Conservation (phyloP, 2,888 invertebrate species). For the Shargacucullia verbasci region DNA sequence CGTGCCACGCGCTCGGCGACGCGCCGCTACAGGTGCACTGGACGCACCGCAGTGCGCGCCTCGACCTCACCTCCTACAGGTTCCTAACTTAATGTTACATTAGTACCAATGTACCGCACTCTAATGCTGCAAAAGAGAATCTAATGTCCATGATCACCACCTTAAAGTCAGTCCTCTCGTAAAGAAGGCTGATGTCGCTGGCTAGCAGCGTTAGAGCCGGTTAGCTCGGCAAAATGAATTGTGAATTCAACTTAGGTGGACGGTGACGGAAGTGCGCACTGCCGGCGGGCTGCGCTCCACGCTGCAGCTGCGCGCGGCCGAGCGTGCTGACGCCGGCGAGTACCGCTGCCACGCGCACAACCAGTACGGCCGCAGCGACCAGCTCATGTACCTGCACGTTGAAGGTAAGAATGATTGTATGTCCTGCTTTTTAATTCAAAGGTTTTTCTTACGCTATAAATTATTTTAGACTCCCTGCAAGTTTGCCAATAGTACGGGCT, state of each 20-base stretch:
- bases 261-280: slow-evolving; percentile 91
- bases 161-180: too few species aligned
- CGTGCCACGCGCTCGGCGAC: slow-evolving; percentile 94
- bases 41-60: slow-evolving; percentile 91
- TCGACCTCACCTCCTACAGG: slow-evolving; percentile 91
- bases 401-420: slow-evolving; percentile 83
- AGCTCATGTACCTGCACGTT: slow-evolving; percentile 90
- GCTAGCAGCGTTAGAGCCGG: too few species aligned
- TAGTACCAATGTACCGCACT: not conserved
- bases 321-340: slow-evolving; percentile 91
- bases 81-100: slow-evolving; percentile 44
- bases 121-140: too few species aligned
- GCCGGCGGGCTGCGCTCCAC: slow-evolving; percentile 91
- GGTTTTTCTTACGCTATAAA: too few species aligned
- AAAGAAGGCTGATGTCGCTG: too few species aligned
- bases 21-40: slow-evolving; percentile 93
- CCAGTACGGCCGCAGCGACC: slow-evolving; percentile 91
- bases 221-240: too few species aligned
- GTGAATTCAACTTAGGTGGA: slow-evolving; percentile 73
- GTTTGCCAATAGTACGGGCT: not conserved
- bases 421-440: too few species aligned
- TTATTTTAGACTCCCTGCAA: too few species aligned
- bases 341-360: slow-evolving; percentile 93
- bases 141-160: too few species aligned
- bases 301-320: slow-evolving; percentile 90